A percentile compares a stretch with the other conserved stretches of the same genome.
phyloP scores from a whole-genome alignment of 2,113 vertebrate species.

The Passer montanus region DNA sequence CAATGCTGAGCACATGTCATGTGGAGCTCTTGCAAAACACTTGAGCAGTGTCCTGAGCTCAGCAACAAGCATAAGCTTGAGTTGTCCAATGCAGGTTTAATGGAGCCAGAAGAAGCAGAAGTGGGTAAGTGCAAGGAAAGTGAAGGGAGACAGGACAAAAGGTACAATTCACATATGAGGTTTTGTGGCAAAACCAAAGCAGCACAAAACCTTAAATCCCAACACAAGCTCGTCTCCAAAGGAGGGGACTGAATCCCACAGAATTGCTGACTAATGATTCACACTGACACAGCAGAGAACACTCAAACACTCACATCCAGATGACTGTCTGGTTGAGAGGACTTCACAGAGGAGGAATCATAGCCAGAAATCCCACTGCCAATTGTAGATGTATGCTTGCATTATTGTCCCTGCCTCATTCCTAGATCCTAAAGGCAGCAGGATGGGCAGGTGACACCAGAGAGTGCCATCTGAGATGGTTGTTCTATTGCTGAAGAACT shows the following conservation, averaged over 20 bases:
- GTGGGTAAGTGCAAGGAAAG: neutral
- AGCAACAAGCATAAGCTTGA: neutral
- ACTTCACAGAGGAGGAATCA: neutral
- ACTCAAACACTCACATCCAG: neutral
- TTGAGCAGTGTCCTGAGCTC: neutral
- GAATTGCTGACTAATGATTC: neutral
- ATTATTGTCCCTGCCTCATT: neutral
- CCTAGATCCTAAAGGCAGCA: neutral
- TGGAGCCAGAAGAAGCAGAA: neutral
- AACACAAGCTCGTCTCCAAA: neutral
- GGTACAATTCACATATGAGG: neutral
- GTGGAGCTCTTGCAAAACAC: neutral
- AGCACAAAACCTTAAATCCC: neutral
- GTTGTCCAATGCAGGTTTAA: fast-evolving
- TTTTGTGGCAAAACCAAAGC: neutral
- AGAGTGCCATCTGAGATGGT: neutral
- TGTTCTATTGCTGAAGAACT: neutral
- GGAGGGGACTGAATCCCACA: neutral
- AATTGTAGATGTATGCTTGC: neutral
- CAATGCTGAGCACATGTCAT: neutral
- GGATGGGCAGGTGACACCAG: neutral
- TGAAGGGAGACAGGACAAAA: neutral
- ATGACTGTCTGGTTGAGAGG: neutral
- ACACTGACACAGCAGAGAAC: neutral
- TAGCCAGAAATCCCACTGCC: neutral